Conservation (phyloP, 2,888 invertebrate genomes). For the Eupeodes latifasciatus region DNA sequence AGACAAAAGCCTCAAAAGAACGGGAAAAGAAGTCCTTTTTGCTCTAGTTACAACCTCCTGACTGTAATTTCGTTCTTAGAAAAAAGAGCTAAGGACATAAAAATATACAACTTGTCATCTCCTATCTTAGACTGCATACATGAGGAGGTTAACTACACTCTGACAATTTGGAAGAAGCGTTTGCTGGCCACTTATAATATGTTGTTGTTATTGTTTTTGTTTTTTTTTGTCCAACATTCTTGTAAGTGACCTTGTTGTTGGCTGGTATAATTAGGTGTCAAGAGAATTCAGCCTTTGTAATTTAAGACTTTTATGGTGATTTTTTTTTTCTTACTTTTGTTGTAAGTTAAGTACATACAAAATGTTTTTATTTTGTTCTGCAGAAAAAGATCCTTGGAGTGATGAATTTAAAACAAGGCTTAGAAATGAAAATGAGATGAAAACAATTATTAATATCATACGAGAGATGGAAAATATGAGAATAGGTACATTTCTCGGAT, state of each 20-base stretch:
- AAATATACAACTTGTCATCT: constrained; percentile 28
- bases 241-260: constrained; percentile 61
- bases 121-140: constrained; percentile 51
- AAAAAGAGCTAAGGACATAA: neutral
- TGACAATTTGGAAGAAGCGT: constrained; percentile 1
- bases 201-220: neutral
- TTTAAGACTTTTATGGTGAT: constrained; percentile 46
- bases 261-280: constrained; percentile 69
- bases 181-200: constrained; percentile 27
- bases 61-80: constrained; percentile 46
- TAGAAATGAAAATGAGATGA: no score
- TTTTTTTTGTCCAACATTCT: neutral
- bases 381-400: neutral
- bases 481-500: neutral
- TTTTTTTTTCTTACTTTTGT: neutral
- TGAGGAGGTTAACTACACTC: neutral
- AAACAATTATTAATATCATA: no score
- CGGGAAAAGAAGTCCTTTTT: constrained; percentile 22
- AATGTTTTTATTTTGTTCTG: no score
- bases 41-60: constrained; percentile 51
- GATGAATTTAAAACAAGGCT: neutral
- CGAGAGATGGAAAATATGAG: neutral
- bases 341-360: no score
- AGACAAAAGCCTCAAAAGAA: constrained; percentile 22
- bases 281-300: constrained; percentile 63